Percentiles rank a stretch among this genome's conserved stretches.
These are phyloP conservation scores for Saccopteryx bilineata DNA, from an alignment of 2,113 vertebrate species.

Conservation along the genomic window DNA sequence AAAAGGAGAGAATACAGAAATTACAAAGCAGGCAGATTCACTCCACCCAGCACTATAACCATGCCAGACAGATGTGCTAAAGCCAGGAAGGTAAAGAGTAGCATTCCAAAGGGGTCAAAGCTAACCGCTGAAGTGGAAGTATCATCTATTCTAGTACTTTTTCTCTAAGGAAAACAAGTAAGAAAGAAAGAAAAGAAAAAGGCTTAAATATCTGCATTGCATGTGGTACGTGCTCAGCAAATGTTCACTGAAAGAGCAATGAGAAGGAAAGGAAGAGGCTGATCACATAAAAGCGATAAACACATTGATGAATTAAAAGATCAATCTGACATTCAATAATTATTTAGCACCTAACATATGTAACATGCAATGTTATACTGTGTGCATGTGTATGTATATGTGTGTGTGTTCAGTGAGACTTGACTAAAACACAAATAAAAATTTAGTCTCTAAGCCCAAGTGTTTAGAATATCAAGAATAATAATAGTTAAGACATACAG, in stretches of 20 bases:
- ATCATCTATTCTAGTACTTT: background rate
- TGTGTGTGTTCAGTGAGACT: background rate
- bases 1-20: background rate
- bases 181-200: background rate
- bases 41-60: background rate
- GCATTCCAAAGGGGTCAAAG: background rate
- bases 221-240: background rate
- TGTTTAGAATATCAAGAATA: constrained; percentile 42
- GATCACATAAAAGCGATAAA: background rate
- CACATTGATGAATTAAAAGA: background rate
- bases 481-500: background rate
- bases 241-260: constrained; percentile 26
- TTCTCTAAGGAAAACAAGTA: background rate
- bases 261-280: background rate
- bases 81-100: background rate
- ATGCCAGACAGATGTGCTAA: background rate
- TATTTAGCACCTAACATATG: background rate
- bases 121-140: background rate
- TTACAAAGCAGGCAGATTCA: background rate
- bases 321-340: background rate
- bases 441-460: background rate
- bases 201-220: background rate
- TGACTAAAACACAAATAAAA: background rate
- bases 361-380: background rate
- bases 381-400: background rate